Conservation (phyloP, 1,140 invertebrate species). For the Drosophila arawakana region DNA sequence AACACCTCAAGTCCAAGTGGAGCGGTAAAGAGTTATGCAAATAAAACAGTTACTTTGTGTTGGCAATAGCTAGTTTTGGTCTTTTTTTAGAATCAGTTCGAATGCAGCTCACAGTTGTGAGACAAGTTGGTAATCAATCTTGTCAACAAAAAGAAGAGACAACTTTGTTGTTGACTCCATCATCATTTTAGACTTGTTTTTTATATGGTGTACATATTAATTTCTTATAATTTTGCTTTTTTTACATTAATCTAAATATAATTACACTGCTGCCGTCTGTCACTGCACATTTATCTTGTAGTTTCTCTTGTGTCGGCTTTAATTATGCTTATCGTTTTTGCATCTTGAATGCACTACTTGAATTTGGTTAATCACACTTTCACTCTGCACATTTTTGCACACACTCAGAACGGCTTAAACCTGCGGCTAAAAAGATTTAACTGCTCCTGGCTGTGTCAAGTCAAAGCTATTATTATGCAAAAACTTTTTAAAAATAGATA, state of each 20-base stretch:
- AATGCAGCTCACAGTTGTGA: not conserved
- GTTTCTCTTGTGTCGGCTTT: conserved; percentile 19
- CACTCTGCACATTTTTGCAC: conserved; percentile 14
- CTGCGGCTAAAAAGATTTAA: not conserved
- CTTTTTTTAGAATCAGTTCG: not conserved
- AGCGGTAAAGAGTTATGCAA: conserved; percentile 37
- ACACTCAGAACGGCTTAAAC: conserved; percentile 3
- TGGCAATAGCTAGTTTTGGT: not conserved
- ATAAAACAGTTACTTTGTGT: conserved; percentile 20
- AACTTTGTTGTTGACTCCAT: too few relatives aligned
- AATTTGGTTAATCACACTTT: conserved; percentile 27
- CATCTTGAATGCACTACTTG: conserved; percentile 17
- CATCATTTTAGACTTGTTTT: too few relatives aligned
- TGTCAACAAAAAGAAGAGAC: too few relatives aligned
- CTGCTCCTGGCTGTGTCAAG: too few relatives aligned
- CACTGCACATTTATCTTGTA: conserved; percentile 13
- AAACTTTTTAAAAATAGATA: conserved; percentile 36
- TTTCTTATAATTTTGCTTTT: too few relatives aligned
- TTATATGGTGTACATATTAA: too few relatives aligned
- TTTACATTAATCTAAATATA: not conserved
- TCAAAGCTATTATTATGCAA: conserved; percentile 58
- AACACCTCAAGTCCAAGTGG: conserved; percentile 22
- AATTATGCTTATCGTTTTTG: conserved; percentile 34
- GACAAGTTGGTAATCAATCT: too few relatives aligned
- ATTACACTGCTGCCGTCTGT: conserved; percentile 1